Evolutionary conservation across 2,888 invertebrate species (phyloP).

Genomic region (Oegoconia quadripuncta): DNA sequence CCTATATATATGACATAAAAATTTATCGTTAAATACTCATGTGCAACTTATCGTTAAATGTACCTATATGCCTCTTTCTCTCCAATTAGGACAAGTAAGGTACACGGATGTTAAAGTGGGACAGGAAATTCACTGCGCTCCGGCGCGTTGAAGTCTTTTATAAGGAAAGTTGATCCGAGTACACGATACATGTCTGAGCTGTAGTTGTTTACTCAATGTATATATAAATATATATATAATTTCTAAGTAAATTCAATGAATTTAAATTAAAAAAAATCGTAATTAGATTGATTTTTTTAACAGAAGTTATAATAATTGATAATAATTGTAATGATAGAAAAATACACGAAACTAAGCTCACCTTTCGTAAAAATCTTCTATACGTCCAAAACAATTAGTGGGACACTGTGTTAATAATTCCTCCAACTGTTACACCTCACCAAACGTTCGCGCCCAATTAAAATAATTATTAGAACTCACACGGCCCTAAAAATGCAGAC

Average conservation of each 20-base stretch:
- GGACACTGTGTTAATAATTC: conserved; percentile 24
- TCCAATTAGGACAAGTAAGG: not conserved
- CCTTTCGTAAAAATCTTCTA: conserved; percentile 39
- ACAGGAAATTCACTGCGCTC: not conserved
- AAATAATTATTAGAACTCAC: conserved; percentile 51
- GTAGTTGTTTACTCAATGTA: too few relatives aligned
- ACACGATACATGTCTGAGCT: too few relatives aligned
- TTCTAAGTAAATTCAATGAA: too few relatives aligned
- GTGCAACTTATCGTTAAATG: too few relatives aligned
- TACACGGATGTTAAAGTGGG: conserved; percentile 1
- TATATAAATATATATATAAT: too few relatives aligned
- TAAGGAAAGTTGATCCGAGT: conserved; percentile 8
- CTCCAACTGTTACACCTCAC: conserved; percentile 36
- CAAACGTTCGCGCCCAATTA: conserved; percentile 46
- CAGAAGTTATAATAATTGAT: too few relatives aligned
- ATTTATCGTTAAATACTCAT: too few relatives aligned
- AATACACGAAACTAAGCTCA: conserved; percentile 22
- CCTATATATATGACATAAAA: too few relatives aligned
- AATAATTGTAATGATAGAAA: conserved; percentile 3
- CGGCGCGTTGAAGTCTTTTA: conserved; percentile 54
- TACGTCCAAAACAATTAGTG: conserved; percentile 19
- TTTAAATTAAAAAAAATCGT: too few relatives aligned
- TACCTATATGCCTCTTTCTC: not conserved
- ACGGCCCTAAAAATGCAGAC: conserved; percentile 58
- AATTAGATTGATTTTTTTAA: too few relatives aligned